These are phyloP conservation scores for Heliothis subflexa DNA, from an alignment of 1,140 invertebrate genomes.

Conservation along the genomic window DNA sequence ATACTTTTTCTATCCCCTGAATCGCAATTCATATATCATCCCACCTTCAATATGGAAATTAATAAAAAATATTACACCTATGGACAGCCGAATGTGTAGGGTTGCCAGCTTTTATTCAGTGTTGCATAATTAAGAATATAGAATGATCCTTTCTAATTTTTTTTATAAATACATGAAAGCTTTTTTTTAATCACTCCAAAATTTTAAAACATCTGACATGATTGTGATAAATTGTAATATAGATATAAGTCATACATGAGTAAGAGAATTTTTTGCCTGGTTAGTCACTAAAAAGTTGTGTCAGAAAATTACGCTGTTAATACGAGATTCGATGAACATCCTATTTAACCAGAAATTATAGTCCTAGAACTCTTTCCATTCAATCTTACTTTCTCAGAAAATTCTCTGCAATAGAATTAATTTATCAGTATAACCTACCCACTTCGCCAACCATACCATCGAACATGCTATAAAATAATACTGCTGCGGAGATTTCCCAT, in stretches of 20 bases:
- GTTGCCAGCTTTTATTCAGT: not conserved
- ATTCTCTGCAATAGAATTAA: not conserved
- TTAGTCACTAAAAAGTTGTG: no score
- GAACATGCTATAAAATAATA: slow-evolving; percentile 25
- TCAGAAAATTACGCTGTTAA: no score
- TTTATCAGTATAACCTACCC: not conserved
- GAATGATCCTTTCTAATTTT: not conserved
- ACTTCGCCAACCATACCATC: slow-evolving; percentile 5
- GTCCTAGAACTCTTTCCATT: no score
- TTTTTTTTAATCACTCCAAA: no score
- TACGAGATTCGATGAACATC: no score
- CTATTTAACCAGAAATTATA: no score
- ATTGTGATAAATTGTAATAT: no score
- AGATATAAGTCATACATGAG: no score
- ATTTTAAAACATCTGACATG: no score
- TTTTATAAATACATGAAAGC: not conserved
- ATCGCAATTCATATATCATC: slow-evolving; percentile 33
- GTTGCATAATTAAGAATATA: not conserved
- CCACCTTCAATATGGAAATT: slow-evolving; percentile 39
- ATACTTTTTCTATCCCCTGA: not conserved
- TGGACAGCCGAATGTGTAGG: slow-evolving; percentile 11
- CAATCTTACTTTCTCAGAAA: not conserved
- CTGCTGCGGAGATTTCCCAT: slow-evolving; percentile 25
- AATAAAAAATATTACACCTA: slow-evolving; percentile 40
- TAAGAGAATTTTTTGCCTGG: no score